Percentiles rank a stretch among this genome's conserved stretches.
These are phyloP conservation scores for Hydrochoerus hydrochaeris DNA, from an alignment of 2,113 vertebrate species.

Conservation along the genomic window DNA sequence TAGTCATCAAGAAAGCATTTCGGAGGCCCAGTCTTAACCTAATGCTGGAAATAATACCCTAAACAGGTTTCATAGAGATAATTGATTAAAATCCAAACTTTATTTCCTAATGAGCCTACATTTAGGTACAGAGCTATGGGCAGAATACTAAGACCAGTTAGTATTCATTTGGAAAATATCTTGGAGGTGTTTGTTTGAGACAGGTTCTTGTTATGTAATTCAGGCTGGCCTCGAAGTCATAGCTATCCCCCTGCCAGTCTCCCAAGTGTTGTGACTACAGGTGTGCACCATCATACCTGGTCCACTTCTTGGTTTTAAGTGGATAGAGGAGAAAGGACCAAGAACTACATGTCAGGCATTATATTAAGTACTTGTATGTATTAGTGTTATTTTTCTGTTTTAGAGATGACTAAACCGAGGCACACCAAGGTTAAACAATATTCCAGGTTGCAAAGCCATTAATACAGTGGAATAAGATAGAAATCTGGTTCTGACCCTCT, in stretches of 20 bases:
- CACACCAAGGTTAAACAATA: conserved; percentile 20
- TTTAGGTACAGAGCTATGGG: background rate
- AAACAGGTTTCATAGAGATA: conserved; percentile 10
- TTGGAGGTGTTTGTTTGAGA: background rate
- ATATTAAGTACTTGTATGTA: background rate
- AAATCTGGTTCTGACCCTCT: background rate
- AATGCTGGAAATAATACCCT: background rate
- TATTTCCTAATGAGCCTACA: background rate
- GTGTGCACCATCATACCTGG: background rate
- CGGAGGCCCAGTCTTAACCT: background rate
- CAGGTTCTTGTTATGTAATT: background rate
- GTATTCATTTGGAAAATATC: background rate
- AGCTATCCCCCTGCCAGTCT: background rate
- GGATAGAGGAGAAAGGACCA: background rate
- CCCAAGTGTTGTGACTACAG: background rate
- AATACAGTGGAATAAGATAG: background rate
- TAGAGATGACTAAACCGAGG: conserved; percentile 43
- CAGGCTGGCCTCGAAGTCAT: background rate
- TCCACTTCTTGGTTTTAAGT: background rate
- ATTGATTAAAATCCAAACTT: background rate
- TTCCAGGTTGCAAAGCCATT: background rate
- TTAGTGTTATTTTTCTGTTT: conserved; percentile 24
- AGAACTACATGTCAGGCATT: background rate
- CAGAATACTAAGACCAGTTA: conserved; percentile 6
- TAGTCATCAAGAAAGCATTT: conserved; percentile 2